Conservation (phyloP, 2,113 vertebrate genomes). For the Paracyprichromis sp. region DNA sequence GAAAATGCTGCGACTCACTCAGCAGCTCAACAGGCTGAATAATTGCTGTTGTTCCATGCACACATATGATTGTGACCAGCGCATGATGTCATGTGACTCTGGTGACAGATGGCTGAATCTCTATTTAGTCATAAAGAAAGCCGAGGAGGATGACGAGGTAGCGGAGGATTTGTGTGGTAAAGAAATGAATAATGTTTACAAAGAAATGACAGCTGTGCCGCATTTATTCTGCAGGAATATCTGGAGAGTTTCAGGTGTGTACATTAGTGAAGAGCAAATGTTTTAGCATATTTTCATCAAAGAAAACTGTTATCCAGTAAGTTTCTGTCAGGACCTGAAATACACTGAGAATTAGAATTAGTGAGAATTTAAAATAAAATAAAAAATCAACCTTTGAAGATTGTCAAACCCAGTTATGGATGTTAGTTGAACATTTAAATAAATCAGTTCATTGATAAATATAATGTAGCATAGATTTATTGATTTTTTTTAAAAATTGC, state of each 20-base stretch:
- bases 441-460: not conserved
- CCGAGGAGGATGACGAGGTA: not conserved
- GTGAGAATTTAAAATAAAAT: not conserved
- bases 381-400: not conserved
- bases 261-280: not conserved
- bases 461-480: not conserved
- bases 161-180: not conserved
- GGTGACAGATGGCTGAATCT: not conserved
- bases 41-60: not conserved
- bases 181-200: not conserved
- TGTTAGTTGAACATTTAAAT: not conserved
- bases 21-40: not conserved
- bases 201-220: not conserved
- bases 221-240: not conserved
- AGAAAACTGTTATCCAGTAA: not conserved
- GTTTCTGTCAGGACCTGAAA: not conserved
- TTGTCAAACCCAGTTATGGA: not conserved
- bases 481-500: rapidly evolving
- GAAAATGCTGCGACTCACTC: not conserved
- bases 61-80: not conserved
- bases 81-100: not conserved
- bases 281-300: not conserved
- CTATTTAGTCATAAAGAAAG: not conserved
- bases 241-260: not conserved
- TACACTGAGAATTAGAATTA: not conserved